Conservation (phyloP, 2,888 invertebrate genomes). For the Cataglyphis albicans region DNA sequence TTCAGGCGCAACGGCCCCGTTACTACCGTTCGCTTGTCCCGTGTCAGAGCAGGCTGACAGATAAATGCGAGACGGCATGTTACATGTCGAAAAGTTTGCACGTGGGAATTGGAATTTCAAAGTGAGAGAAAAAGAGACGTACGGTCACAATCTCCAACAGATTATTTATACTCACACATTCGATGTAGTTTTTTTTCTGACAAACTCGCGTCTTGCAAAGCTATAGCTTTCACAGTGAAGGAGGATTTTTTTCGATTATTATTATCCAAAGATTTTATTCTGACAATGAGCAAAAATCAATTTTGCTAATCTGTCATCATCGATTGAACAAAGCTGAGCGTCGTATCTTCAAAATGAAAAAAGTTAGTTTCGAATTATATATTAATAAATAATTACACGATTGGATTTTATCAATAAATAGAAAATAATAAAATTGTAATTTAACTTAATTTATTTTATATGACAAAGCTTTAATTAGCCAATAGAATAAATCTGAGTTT, state of each 20-base stretch:
- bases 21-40: slow-evolving; percentile 35
- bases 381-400: neutral
- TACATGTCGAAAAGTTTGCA: slow-evolving; percentile 52
- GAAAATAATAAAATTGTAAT: neutral
- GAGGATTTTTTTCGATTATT: neutral
- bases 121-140: neutral
- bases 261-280: neutral
- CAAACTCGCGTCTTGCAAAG: slow-evolving; percentile 1
- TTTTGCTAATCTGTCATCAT: neutral
- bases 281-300: neutral
- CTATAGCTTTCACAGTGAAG: neutral
- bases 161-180: slow-evolving; percentile 40
- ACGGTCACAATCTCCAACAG: slow-evolving; percentile 23
- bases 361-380: neutral
- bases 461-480: neutral
- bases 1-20: slow-evolving; percentile 19
- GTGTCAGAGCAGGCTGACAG: slow-evolving; percentile 38
- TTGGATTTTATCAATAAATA: neutral
- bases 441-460: neutral
- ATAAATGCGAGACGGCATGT: slow-evolving; percentile 42
- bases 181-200: neutral
- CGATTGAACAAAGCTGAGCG: neutral
- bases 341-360: neutral
- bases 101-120: slow-evolving; percentile 48
- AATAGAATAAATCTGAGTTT: neutral